Conservation (phyloP, 1,140 invertebrate genomes). For the Oppia nitens region DNA sequence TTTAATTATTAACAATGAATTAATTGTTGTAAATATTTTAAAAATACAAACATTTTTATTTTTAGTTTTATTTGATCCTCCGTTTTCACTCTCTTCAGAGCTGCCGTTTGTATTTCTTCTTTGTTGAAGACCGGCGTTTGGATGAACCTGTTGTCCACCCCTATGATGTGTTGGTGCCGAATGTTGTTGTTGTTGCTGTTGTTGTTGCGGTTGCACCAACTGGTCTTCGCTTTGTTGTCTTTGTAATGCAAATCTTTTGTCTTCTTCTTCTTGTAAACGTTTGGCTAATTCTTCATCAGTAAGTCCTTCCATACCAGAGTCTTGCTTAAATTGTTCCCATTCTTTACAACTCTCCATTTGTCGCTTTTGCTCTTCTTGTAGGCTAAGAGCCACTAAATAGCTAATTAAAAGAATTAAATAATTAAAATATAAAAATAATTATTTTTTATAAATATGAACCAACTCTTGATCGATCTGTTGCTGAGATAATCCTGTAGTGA, state of each 20-base stretch:
- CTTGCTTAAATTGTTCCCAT: constrained; percentile 25
- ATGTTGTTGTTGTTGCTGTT: constrained; percentile 14
- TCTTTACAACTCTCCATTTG: constrained; percentile 25
- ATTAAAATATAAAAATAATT: constrained; percentile 1
- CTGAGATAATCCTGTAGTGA: constrained; percentile 20
- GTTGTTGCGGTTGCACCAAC: constrained; percentile 6
- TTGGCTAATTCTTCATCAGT: constrained; percentile 31
- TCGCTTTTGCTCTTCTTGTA: constrained; percentile 32
- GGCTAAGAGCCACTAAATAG: constrained; percentile 33
- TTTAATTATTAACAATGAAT: too few species aligned
- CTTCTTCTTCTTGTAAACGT: constrained; percentile 32
- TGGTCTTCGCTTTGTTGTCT: not conserved
- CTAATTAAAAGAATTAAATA: constrained; percentile 21
- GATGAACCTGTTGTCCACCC: not conserved
- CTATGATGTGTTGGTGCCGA: not conserved
- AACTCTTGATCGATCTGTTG: constrained; percentile 39
- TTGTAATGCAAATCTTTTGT: constrained; percentile 15
- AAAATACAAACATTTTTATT: not conserved
- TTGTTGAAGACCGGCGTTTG: not conserved
- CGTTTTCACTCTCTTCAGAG: not conserved
- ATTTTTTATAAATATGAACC: constrained; percentile 19
- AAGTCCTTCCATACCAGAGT: constrained; percentile 20
- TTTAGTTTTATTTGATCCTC: not conserved
- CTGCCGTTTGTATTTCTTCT: not conserved
- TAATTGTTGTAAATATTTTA: not conserved